These are phyloP conservation scores for Hemicordylus capensis DNA, from an alignment of 2,113 vertebrate species.

Conservation along the genomic window DNA sequence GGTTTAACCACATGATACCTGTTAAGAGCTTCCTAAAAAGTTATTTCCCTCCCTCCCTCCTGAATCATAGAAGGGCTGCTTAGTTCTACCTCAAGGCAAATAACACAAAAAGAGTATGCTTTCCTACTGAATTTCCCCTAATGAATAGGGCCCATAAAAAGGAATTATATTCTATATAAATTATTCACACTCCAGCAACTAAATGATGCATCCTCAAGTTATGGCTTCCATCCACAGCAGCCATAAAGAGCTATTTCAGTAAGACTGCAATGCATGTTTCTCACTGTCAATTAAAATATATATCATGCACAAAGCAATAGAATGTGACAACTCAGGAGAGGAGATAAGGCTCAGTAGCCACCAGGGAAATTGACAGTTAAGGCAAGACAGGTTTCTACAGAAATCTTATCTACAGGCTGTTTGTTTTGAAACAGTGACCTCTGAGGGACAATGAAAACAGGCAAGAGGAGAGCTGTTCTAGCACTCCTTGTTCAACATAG, in stretches of 20 bases:
- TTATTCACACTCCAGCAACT: conserved; percentile 49
- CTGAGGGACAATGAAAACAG: conserved; percentile 29
- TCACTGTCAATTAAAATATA: conserved; percentile 64
- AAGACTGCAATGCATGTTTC: conserved; percentile 53
- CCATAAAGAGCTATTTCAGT: conserved; percentile 44
- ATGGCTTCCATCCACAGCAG: conserved; percentile 22
- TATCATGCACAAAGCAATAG: conserved; percentile 50
- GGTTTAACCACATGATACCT: conserved; percentile 4
- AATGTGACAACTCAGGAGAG: conserved; percentile 44
- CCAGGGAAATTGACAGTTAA: conserved; percentile 54
- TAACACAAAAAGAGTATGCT: neutral
- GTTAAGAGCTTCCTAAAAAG: neutral
- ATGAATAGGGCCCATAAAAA: conserved; percentile 50
- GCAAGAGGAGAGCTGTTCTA: neutral
- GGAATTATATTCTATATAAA: conserved; percentile 48
- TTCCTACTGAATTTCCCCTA: conserved; percentile 29
- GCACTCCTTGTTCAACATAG: neutral
- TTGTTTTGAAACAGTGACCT: conserved; percentile 54
- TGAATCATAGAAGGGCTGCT: conserved; percentile 28
- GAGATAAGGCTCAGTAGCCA: conserved; percentile 47
- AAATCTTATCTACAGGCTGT: conserved; percentile 44
- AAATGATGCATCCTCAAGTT: conserved; percentile 50
- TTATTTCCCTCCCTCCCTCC: conserved; percentile 4
- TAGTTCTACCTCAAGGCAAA: neutral
- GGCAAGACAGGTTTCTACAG: conserved; percentile 43